Base-by-base conservation (phyloP, 2,113 vertebrate genomes). In the Chionomys nivalis region DNA sequence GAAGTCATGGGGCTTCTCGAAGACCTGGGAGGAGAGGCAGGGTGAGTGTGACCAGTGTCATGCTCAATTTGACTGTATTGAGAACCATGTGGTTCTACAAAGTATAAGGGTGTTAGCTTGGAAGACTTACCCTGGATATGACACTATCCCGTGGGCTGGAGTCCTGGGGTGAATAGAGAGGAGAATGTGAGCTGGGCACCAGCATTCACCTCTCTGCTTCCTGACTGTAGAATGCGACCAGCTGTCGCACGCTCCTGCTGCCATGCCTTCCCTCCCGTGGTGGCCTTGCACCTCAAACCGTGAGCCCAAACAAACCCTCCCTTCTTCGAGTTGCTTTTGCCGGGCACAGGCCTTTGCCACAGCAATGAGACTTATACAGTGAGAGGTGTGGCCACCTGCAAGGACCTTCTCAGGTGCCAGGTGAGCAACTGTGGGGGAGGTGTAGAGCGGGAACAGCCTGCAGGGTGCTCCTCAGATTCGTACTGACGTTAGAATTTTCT, bases 11-110 rank as follows among this genome's bases (percentile, higher is more conserved):
- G 97, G 96, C 95, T 98, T 97, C 72, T 96, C 42, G 66, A 98
- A 98, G 49, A 98, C 98, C 98, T 99, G 90, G 6, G 49, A 89
- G 44, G 66, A 93, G 47, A 96, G 33, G 19, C 33, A n/a, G 77
- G 52, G 26, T 42, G 49, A 88, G n/a, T 26, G 31, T 65, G 44
- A 52, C 13, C 1, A 52, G 5, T 36, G 33, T 10, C 19, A 19
- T 17, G 8, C 33, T 55, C 47, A 72, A 1, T 31, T 9, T 58
- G 70, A 75, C 26, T 12, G 24, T 21, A 61, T 31, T 89, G 66
- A 89, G 87, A 89, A 89, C 49, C 87, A 26, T 0, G 21, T 24
- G 65, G 12, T 47, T 13, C 26, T 19, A 28, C 28, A 31, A 26
- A 7, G 33, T 31, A 14, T 5, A 10, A 39, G 68, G 49, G 12